Conservation (phyloP, 2,113 vertebrate species). For the Columba janthina region DNA sequence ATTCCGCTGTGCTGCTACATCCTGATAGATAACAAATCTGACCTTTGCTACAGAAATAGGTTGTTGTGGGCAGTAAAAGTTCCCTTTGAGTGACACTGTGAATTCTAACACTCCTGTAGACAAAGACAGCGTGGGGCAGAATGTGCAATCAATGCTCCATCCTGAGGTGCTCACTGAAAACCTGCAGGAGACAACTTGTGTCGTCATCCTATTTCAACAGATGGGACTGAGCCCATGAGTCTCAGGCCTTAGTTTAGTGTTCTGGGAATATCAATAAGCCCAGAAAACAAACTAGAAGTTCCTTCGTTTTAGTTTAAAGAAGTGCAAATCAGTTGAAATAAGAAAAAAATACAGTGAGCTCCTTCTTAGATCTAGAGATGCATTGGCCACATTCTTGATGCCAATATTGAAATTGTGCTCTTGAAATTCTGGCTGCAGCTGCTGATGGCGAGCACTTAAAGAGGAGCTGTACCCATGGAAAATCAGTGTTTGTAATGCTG, state of each 20-base stretch:
- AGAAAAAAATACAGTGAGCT: too few species aligned
- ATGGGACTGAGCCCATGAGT: not conserved
- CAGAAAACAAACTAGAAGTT: too few species aligned
- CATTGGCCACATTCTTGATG: too few species aligned
- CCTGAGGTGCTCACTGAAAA: not conserved
- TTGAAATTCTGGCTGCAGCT: too few species aligned
- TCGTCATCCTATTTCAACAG: not conserved
- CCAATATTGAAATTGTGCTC: too few species aligned
- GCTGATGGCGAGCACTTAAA: too few species aligned
- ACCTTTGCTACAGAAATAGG: constrained; percentile 56
- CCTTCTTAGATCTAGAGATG: too few species aligned
- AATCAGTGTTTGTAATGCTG: not conserved
- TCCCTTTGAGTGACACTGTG: constrained; percentile 52
- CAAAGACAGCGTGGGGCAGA: not conserved
- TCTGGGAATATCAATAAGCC: too few species aligned
- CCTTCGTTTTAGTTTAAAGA: too few species aligned
- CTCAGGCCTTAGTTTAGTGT: too few species aligned
- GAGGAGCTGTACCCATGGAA: too few species aligned
- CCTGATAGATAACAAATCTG: constrained; percentile 64
- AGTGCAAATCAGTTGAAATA: too few species aligned
- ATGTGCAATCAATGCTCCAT: not conserved
- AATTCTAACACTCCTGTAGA: constrained; percentile 8
- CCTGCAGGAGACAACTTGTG: not conserved
- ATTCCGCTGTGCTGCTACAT: constrained; percentile 55
- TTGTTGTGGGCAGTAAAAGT: constrained; percentile 58